A percentile compares a stretch with the other conserved stretches of the same genome.
Evolutionary conservation across 2,888 invertebrate species (phyloP).

Genomic region (Hypercompe scribonia): DNA sequence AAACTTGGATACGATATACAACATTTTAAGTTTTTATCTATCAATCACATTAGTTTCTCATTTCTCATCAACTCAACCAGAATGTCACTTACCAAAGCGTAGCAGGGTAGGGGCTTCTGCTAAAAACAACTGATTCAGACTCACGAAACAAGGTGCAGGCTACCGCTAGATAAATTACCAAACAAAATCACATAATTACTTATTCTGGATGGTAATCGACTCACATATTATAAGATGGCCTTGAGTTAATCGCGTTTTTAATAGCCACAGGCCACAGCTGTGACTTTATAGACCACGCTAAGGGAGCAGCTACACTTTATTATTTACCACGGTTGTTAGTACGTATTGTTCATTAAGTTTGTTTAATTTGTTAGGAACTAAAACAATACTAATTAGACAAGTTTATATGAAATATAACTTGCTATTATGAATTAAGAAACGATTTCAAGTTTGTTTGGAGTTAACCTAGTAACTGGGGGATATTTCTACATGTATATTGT

Average conservation of each 20-base stretch:
- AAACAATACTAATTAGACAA: constrained; percentile 54
- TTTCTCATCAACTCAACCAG: too few species aligned
- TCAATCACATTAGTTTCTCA: too few species aligned
- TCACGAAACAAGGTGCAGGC: too few species aligned
- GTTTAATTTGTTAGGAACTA: constrained; percentile 59
- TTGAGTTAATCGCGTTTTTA: constrained; percentile 22
- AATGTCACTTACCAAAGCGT: too few species aligned
- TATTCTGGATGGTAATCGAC: too few species aligned
- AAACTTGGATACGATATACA: too few species aligned
- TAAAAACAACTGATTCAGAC: too few species aligned
- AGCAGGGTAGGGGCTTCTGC: too few species aligned
- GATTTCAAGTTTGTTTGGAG: background rate
- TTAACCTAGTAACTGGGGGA: background rate
- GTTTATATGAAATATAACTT: constrained; percentile 32
- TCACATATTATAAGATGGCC: too few species aligned
- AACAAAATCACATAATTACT: too few species aligned
- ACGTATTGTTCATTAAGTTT: constrained; percentile 53
- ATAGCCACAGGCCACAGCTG: background rate
- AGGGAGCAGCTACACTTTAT: constrained; percentile 37
- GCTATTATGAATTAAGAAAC: background rate
- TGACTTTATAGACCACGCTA: constrained; percentile 27
- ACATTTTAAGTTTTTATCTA: too few species aligned
- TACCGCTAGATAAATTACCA: too few species aligned
- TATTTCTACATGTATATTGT: background rate
- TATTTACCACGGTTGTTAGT: constrained; percentile 63